Percentiles rank a stretch among this genome's conserved stretches.
phyloP scores from a whole-genome alignment of 2,113 vertebrate species.

The Oplegnathus fasciatus region DNA sequence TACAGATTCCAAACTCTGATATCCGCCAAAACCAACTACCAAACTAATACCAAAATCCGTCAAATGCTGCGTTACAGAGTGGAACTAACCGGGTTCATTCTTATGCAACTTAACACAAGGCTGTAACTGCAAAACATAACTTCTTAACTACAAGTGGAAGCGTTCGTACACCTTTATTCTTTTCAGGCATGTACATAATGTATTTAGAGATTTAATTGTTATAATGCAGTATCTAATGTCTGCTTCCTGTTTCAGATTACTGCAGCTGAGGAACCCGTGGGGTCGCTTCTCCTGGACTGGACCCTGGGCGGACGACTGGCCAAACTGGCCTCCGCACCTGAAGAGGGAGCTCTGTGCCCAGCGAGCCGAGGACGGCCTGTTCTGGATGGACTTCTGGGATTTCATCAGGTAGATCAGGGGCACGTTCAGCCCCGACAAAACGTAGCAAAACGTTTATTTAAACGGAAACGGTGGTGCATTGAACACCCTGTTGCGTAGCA shows the following conservation, averaged over 20 bases:
- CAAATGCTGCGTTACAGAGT: background rate
- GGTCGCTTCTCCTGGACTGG: slow-evolving; percentile 98
- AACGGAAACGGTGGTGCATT: no score
- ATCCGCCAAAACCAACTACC: no score
- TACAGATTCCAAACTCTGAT: no score
- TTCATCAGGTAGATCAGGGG: slow-evolving; percentile 90
- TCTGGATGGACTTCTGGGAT: slow-evolving; percentile 98
- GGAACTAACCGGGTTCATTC: no score
- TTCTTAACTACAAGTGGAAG: background rate
- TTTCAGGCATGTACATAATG: no score
- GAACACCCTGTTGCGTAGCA: no score
- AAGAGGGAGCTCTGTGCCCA: slow-evolving; percentile 91
- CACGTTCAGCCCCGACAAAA: no score
- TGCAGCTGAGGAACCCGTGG: slow-evolving; percentile 96
- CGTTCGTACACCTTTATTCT: background rate
- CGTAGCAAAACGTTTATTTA: no score
- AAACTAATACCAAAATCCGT: no score
- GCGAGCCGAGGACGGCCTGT: slow-evolving; percentile 93
- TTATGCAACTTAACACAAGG: no score
- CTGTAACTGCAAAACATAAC: background rate
- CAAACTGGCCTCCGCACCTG: slow-evolving; percentile 88
- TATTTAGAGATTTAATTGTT: background rate
- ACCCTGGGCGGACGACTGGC: slow-evolving; percentile 93
- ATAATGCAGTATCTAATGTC: background rate
- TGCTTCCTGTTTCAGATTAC: slow-evolving; percentile 80